Base-by-base conservation (phyloP, 2,888 invertebrate species). In the Dexiosoma caninum region DNA sequence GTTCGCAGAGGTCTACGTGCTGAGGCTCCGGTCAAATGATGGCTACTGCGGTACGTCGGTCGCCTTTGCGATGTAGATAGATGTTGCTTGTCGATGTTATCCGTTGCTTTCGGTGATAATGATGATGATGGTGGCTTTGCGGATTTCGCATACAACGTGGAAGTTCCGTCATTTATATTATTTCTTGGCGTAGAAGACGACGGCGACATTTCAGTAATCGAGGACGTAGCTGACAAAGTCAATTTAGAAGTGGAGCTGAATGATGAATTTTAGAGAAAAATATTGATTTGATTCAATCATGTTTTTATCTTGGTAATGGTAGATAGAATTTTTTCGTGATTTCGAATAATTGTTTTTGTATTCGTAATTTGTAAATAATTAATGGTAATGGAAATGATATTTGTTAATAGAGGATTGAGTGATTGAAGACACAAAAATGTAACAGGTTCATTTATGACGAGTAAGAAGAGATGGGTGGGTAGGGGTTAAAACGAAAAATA, bases 1-100 rank as follows among this genome's bases (percentile, higher is more conserved):
- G 90, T 88, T 85, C 90, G 88, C 80, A 90, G 85, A 74, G 90
- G 88, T 82, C 90, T 87, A 84, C 90, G 90, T 59, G 90, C 85
- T 59, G 87, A 85, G 78, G 84, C 87, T 69, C 83, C 84, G 37
- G 82, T 82, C 81, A 85, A 82, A 67, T 84, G 84, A 46, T 85
- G 84, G 57, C 85, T 86, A 46, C 64, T 19, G 82, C 85, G 86
- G 81, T 86, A 87, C 55, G 76, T 12, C 59, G 82, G 67, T 72
- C 87, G 88, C 82, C 88, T 86, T 70, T 87, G 83, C 59, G 85
- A 82, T 67, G 83, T 53, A 77, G 83, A 84, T 84, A 84, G 79
- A 79, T 85, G 81, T 84, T 85, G 83, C 82, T 85, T 84, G 83
- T 82, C 84, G 57, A 84, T 69, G 51, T 42, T 75, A 78, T 46